Percentiles rank a stretch among this genome's conserved stretches.
Conservation (phyloP, 2,797 vertebrate genomes). For the Hippopotamyrus pictus region DNA sequence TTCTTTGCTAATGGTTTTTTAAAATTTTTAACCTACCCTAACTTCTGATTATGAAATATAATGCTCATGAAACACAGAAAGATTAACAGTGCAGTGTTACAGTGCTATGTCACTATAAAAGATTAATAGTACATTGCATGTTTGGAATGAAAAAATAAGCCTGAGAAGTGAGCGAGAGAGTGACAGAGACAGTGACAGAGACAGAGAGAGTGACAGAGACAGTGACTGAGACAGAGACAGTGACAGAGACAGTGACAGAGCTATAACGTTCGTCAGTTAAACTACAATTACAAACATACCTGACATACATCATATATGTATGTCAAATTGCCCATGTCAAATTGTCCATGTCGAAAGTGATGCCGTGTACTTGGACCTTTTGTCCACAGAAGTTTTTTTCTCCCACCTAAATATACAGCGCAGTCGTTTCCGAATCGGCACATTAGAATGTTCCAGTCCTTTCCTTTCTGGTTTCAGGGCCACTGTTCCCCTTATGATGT, state of each 20-base stretch:
- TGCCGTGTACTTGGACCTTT: not conserved
- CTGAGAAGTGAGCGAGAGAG: not conserved
- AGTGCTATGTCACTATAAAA: not conserved
- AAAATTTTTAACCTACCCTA: not conserved
- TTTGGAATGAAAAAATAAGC: not conserved
- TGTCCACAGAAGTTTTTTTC: not conserved
- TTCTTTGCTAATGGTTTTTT: not conserved
- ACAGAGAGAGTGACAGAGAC: not conserved
- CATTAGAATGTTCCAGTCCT: not conserved
- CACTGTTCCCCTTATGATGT: not conserved
- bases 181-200: not conserved
- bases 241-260: not conserved
- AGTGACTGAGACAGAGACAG: no score
- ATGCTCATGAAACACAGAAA: not conserved
- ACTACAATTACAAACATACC: not conserved
- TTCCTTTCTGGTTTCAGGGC: not conserved
- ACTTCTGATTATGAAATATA: not conserved
- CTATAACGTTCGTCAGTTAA: not conserved
- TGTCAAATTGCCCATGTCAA: not conserved
- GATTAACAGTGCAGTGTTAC: not conserved
- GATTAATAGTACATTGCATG: not conserved
- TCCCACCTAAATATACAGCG: not conserved
- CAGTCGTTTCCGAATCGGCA: not conserved
- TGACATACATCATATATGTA: not conserved
- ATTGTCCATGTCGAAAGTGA: not conserved